These are phyloP conservation scores for Macrosteles quadrilineatus DNA, from an alignment of 1,140 invertebrate genomes.

Conservation along the genomic window DNA sequence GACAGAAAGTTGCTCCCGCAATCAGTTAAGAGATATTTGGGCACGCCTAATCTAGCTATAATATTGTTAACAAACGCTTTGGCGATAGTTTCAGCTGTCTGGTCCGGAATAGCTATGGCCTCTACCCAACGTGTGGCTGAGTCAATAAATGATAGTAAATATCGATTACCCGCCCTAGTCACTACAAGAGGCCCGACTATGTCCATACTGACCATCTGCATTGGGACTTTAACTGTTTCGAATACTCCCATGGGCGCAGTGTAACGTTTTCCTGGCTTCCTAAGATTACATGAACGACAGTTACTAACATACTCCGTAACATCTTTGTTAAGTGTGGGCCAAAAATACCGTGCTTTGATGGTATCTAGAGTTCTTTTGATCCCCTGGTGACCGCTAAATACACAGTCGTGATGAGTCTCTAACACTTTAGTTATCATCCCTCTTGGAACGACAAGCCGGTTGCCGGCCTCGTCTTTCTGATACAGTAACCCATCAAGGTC, in stretches of 20 bases:
- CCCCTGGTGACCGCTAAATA: not conserved
- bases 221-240: not conserved
- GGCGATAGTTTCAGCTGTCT: conserved; percentile 41
- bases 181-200: conserved; percentile 42
- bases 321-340: not conserved
- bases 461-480: not conserved
- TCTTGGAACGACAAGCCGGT: not conserved
- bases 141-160: conserved; percentile 43
- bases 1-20: conserved; percentile 39
- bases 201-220: conserved; percentile 13
- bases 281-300: not conserved
- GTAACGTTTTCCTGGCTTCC: not conserved
- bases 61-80: conserved; percentile 39
- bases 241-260: not conserved
- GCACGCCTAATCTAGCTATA: conserved; percentile 40
- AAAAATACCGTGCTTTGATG: not conserved
- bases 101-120: conserved; percentile 40
- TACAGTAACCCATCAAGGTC: conserved; percentile 3
- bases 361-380: not conserved
- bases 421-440: not conserved
- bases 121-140: conserved; percentile 44
- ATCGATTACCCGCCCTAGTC: conserved; percentile 38
- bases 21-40: conserved; percentile 38
- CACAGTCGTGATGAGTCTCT: not conserved
- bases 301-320: not conserved